A percentile compares a stretch with the other conserved stretches of the same genome.
These are phyloP conservation scores for Bubo blakistoni DNA, from an alignment of 2,113 vertebrate genomes.

Conservation along the genomic window DNA sequence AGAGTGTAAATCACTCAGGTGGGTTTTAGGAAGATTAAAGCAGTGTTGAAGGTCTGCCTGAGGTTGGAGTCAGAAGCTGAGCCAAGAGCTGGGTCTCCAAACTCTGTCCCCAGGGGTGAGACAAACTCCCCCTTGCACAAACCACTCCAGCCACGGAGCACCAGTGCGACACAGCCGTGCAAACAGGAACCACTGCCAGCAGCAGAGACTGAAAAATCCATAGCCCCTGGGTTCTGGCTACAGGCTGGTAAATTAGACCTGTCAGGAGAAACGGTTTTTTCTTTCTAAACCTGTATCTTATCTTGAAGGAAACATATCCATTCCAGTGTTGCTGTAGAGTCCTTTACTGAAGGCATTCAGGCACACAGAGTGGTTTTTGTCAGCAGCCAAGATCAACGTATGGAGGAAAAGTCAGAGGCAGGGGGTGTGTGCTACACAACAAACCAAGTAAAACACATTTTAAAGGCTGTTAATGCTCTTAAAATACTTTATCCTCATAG, in stretches of 20 bases:
- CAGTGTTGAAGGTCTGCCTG: neutral
- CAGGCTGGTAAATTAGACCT: neutral
- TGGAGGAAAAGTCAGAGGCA: neutral
- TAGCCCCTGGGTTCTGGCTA: neutral
- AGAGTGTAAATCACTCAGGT: too few species aligned
- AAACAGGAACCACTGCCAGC: neutral
- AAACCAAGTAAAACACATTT: neutral
- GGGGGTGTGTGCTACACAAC: neutral
- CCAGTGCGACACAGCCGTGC: rapidly evolving
- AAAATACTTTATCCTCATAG: neutral
- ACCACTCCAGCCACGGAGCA: rapidly evolving
- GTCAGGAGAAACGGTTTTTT: neutral
- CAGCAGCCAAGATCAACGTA: neutral
- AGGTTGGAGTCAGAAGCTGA: neutral
- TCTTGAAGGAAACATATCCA: neutral
- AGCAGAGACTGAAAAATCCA: rapidly evolving
- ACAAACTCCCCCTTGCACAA: neutral
- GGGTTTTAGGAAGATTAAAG: neutral
- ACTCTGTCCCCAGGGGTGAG: rapidly evolving
- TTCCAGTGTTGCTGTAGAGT: neutral
- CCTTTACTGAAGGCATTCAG: neutral
- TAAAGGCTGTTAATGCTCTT: neutral
- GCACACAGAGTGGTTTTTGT: neutral
- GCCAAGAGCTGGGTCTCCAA: too few species aligned
- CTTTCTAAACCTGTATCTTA: rapidly evolving